These are phyloP conservation scores for Australoheros facetus DNA, from an alignment of 2,797 vertebrate genomes.

Conservation along the genomic window DNA sequence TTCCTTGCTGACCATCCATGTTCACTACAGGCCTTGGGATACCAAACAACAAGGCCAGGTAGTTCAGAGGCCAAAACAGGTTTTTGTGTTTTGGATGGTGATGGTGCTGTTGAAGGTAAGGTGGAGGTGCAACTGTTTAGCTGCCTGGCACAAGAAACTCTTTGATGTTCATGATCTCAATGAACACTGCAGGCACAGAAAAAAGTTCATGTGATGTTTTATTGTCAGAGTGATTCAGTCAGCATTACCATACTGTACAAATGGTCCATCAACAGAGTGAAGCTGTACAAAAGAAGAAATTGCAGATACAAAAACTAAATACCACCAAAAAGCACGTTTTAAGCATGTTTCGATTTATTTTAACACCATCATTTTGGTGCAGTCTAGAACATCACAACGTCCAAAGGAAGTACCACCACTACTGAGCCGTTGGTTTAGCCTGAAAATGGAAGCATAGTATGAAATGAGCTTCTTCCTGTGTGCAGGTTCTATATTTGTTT, in stretches of 20 bases:
- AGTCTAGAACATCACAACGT: background rate
- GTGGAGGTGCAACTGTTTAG: background rate
- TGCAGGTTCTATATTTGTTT: background rate
- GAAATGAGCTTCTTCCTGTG: conserved; percentile 6
- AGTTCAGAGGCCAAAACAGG: conserved; percentile 43
- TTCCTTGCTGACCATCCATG: conserved; percentile 46
- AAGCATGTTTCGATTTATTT: background rate
- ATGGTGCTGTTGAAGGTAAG: background rate
- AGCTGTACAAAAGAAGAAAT: background rate
- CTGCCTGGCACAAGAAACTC: background rate
- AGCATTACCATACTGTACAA: background rate
- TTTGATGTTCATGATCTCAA: background rate
- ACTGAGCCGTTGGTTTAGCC: background rate
- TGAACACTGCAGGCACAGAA: background rate
- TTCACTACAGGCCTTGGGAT: conserved; percentile 49
- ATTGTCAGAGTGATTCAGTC: background rate
- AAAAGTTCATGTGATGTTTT: background rate
- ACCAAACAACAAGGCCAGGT: conserved; percentile 34
- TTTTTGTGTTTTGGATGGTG: background rate
- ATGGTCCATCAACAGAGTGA: background rate
- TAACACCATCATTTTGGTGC: too few species aligned
- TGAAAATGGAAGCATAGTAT: background rate
- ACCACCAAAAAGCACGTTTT: too few species aligned
- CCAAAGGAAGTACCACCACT: background rate
- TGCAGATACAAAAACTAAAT: too few species aligned